Conservation (phyloP, 2,113 vertebrate genomes). For the Phylloscopus whistleri region DNA sequence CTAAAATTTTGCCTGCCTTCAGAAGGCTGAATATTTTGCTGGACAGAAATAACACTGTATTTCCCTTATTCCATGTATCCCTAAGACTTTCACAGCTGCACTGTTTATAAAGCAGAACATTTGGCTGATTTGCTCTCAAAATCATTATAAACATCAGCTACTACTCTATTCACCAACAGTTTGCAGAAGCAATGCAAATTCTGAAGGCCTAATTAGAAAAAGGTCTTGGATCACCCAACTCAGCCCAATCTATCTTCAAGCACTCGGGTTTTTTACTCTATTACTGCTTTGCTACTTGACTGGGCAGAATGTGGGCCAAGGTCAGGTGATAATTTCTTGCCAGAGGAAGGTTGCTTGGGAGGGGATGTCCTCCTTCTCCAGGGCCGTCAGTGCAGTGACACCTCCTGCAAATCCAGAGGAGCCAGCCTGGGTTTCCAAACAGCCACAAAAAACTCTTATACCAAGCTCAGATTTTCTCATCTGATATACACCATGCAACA, state of each 20-base stretch:
- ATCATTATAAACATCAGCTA: not conserved
- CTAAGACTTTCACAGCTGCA: not conserved
- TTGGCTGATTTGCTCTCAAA: not conserved
- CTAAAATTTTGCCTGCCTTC: not conserved
- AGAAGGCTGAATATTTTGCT: not conserved
- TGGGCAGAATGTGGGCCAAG: not conserved
- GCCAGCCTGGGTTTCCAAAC: not conserved
- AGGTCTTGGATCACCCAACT: not conserved
- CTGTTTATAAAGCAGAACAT: not conserved
- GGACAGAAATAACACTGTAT: not conserved
- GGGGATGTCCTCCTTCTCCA: not conserved
- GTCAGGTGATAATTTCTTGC: not conserved
- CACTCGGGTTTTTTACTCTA: accelerated
- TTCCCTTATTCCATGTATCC: not conserved
- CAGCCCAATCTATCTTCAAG: not conserved
- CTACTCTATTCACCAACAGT: not conserved
- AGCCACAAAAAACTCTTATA: not conserved
- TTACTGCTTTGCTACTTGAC: not conserved
- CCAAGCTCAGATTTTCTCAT: not conserved
- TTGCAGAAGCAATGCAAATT: not conserved
- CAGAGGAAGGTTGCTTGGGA: not conserved
- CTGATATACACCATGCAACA: not conserved
- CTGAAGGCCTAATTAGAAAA: not conserved
- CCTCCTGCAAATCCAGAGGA: not conserved
- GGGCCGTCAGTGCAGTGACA: not conserved